Evolutionary conservation across 1,140 invertebrate species (phyloP), one percentile per base, ranked within the genome.

Genomic region (Drosophila nasuta): DNA sequence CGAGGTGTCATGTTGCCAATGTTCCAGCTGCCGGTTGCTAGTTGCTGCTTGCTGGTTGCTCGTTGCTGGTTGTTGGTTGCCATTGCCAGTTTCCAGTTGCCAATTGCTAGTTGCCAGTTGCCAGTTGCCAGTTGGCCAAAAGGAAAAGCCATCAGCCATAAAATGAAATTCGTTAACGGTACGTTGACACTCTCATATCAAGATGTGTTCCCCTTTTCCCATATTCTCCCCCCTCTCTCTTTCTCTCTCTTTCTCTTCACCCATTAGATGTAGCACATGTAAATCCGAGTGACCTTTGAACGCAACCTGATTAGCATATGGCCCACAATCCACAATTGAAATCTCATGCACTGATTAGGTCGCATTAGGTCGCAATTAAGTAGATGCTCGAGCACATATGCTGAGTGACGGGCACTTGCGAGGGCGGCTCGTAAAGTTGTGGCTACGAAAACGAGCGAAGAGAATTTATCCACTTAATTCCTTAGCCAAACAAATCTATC

Each of bases 1-100:
- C 85, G 86, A 89, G 85, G 85, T 88, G 85, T 88, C 85, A 88
- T 88, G 85, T 88, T 89, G 85, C 85, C 85, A 88, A 89, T 89
- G 85, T 81, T 74, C 56, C 80, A 80, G 81, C 77, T 89, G 85
- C 77, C 74, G 52, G 1, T 59, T 71, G 58, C 13, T 48, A 3
- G 38, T 48, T 48, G 5, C 46, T 15, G 38, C 7, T 48, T 60
- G 10, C 15, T 13, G 20, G 28, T 51, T 51, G 5, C 46, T 17
- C 8, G 13, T 58, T 58, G 1, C 2, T 7, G 7, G 48, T 41
- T 48, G 51, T 65, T 43, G 48, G 15, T 48, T 60, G 10, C 30
- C 25, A 49, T 51, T 51, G 46, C 30, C 76, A 58, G n/a, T 56
- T 51, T 25, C 6, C 33, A 33, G 48, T 48, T 48, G 51, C 71